Evolutionary conservation across 2,113 vertebrate genomes (phyloP), one percentile per base, ranked within the genome.

Genomic region (Thryonomys swinderianus): DNA sequence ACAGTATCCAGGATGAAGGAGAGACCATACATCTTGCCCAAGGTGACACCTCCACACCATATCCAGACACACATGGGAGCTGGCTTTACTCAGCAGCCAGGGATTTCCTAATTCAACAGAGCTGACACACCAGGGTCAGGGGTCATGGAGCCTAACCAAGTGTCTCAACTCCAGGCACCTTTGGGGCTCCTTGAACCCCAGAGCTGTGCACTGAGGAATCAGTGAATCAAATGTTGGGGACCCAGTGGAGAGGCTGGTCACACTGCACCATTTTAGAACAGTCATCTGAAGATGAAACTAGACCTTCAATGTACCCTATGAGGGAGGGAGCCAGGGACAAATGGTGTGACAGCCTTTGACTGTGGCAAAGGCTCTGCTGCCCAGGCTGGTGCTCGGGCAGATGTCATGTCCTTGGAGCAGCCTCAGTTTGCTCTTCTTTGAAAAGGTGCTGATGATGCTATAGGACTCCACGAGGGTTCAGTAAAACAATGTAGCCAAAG

Each of bases 321-420:
- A 53, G 64, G 67, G 14, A 37, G 76, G 73, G 51, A 90, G n/a
- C 32, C 27, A 17, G 71, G 62, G 76, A 69, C 93, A 96, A 69
- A 87, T 25, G 80, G 81, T 42, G 53, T 40, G 74, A 59, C 61
- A 32, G 64, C n/a, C n/a, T n/a, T n/a, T n/a, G n/a, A n/a, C n/a
- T n/a, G n/a, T n/a, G n/a, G n/a, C n/a, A n/a, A n/a, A n/a, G n/a
- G n/a, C n/a, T n/a, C n/a, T n/a, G n/a, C n/a, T n/a, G 84, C 7
- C 51, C 1, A 30, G 34, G 85, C 51, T n/a, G 17, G 9, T 16
- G 62, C 85, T 27, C 25, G 59, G 64, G 82, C 30, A 79, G 3
- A 59, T 25, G 20, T 0, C 7, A 55, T 27, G 69, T 59, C 40
- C 71, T 61, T 16, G 1, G 71, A 42, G 57, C 12, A 3, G 0